Evolutionary conservation across 2,888 invertebrate genomes (phyloP).

Genomic region (Zele albiditarsus): DNA sequence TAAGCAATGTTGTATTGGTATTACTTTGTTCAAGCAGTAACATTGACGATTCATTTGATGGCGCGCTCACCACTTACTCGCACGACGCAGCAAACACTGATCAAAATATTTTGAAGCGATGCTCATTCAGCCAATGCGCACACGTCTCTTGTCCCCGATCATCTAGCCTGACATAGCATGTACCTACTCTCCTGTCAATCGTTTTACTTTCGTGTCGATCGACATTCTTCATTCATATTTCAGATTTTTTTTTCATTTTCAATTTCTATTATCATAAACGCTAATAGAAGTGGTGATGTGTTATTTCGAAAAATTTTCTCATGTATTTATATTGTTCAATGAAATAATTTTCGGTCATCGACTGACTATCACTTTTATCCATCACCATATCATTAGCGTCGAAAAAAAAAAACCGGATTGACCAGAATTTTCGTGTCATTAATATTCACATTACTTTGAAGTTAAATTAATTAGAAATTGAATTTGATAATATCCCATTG

Average conservation of each 20-base stretch:
- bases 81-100: not conserved
- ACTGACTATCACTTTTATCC: not conserved
- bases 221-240: not conserved
- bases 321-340: not conserved
- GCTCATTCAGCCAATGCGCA: not conserved
- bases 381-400: not conserved
- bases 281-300: not conserved
- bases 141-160: not conserved
- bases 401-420: not conserved
- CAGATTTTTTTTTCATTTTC: not conserved
- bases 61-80: not conserved
- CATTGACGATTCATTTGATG: not conserved
- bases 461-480: not conserved
- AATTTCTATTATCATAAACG: not conserved
- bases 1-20: not conserved
- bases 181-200: not conserved
- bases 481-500: not conserved
- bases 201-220: not conserved
- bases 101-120: not conserved
- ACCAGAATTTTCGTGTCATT: not conserved
- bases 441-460: not conserved
- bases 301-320: not conserved
- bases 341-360: not conserved
- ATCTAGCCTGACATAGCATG: not conserved
- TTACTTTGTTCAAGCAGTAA: not conserved